Evolutionary conservation across 2,113 vertebrate species (phyloP).

Genomic region (Aplodontia rufa): DNA sequence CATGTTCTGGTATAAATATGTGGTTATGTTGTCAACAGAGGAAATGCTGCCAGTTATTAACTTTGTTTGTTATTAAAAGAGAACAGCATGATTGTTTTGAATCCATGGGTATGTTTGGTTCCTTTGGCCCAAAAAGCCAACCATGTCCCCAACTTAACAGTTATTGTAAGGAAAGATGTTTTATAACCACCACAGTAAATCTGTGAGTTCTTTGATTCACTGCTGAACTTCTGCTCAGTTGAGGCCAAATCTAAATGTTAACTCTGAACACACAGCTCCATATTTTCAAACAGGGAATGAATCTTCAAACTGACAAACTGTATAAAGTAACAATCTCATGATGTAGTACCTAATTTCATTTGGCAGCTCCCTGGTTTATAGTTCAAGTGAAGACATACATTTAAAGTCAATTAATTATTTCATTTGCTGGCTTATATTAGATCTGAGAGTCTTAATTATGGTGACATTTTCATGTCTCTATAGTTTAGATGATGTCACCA

Average conservation of each 20-base stretch:
- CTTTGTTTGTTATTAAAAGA: background rate
- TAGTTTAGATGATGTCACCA: conserved; percentile 56
- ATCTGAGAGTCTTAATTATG: conserved; percentile 47
- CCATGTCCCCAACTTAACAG: background rate
- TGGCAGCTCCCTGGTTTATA: conserved; percentile 40
- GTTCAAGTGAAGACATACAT: conserved; percentile 40
- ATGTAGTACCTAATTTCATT: conserved; percentile 59
- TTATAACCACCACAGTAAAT: background rate
- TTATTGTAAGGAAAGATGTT: background rate
- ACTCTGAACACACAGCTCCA: background rate
- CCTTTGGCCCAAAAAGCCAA: background rate
- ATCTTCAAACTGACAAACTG: conserved; percentile 37
- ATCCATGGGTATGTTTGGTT: background rate
- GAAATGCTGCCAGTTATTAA: background rate
- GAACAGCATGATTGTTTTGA: background rate
- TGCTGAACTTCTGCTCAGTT: conserved; percentile 7
- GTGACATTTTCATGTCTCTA: conserved; percentile 40
- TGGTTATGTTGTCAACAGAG: background rate
- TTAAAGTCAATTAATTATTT: conserved; percentile 66
- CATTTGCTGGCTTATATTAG: conserved; percentile 56
- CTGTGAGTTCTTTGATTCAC: conserved; percentile 10
- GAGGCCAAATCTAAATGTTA: conserved; percentile 24
- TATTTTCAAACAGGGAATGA: conserved; percentile 53
- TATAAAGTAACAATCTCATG: conserved; percentile 48
- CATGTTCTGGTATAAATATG: background rate